Percentiles rank a stretch among this genome's conserved stretches.
phyloP scores from a whole-genome alignment of 2,888 invertebrate genomes.

The Helicoverpa assulta region DNA sequence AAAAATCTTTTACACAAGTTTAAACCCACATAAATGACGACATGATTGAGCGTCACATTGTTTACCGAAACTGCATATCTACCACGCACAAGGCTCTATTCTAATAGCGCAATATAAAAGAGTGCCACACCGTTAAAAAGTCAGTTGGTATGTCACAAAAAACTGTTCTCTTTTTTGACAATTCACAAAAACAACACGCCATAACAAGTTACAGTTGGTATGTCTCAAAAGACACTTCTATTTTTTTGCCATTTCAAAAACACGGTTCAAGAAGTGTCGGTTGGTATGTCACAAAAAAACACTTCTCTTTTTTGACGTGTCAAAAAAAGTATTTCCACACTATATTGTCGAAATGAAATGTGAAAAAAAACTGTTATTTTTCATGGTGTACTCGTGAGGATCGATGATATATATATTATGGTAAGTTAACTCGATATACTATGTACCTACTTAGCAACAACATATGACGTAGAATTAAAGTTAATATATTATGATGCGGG shows the following conservation, averaged over 20 bases:
- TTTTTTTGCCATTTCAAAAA: too few relatives aligned
- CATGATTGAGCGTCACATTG: neutral
- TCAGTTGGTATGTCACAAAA: neutral
- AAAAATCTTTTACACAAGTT: too few relatives aligned
- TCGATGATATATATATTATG: constrained; percentile 48
- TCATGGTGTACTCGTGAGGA: constrained; percentile 42
- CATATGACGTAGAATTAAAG: constrained; percentile 80
- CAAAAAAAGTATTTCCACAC: constrained; percentile 32
- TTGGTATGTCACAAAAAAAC: too few relatives aligned
- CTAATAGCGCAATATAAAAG: too few relatives aligned
- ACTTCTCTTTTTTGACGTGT: too few relatives aligned
- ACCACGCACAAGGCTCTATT: too few relatives aligned
- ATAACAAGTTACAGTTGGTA: too few relatives aligned
- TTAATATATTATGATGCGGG: constrained; percentile 75
- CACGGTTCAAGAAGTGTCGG: too few relatives aligned
- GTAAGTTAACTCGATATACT: constrained; percentile 75
- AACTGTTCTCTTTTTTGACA: too few relatives aligned
- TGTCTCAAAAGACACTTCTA: too few relatives aligned
- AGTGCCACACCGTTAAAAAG: too few relatives aligned
- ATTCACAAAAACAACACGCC: too few relatives aligned
- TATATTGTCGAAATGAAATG: constrained; percentile 4
- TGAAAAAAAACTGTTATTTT: constrained; percentile 39
- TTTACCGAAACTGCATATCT: neutral
- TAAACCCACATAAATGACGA: neutral
- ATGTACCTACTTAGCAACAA: constrained; percentile 79